Percentiles rank a stretch among this genome's conserved stretches.
Evolutionary conservation across 2,888 invertebrate genomes (phyloP).

Genomic region (Nasonia oneida): DNA sequence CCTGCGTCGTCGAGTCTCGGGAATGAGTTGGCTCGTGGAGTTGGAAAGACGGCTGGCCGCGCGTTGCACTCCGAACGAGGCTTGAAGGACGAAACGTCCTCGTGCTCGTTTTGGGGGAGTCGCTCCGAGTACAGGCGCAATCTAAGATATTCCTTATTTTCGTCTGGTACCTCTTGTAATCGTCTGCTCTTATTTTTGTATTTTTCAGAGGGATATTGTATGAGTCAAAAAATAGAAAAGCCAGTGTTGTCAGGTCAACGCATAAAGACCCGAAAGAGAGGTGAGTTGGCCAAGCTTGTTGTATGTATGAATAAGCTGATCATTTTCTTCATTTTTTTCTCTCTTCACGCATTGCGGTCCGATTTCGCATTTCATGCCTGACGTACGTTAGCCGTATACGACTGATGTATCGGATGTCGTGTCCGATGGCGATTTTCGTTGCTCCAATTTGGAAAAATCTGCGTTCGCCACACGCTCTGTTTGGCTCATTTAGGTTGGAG

Average conservation of each 20-base stretch:
- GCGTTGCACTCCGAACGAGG: neutral
- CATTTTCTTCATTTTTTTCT: conserved; percentile 16
- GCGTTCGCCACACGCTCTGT: conserved; percentile 4
- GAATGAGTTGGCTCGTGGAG: neutral
- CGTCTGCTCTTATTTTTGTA: neutral
- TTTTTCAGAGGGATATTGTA: conserved; percentile 93
- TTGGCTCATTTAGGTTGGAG: conserved; percentile 5
- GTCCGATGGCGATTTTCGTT: neutral
- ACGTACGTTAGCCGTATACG: too few species aligned
- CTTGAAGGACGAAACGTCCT: conserved; percentile 61
- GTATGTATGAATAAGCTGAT: conserved; percentile 9
- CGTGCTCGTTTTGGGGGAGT: conserved; percentile 43
- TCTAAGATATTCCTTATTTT: neutral
- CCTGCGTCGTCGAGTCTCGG: neutral
- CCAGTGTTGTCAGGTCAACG: conserved; percentile 99
- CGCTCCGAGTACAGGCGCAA: neutral
- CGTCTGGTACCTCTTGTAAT: neutral
- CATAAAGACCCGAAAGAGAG: conserved; percentile 99
- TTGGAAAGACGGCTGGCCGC: neutral
- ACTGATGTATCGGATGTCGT: neutral
- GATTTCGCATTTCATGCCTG: neutral
- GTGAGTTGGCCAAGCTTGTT: conserved; percentile 80
- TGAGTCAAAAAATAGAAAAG: conserved; percentile 99
- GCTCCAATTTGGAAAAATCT: neutral
- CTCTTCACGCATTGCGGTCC: neutral